A percentile compares a stretch with the other conserved stretches of the same genome.
Evolutionary conservation across 2,113 vertebrate genomes (phyloP).

Genomic region (Coracopsis vasa): DNA sequence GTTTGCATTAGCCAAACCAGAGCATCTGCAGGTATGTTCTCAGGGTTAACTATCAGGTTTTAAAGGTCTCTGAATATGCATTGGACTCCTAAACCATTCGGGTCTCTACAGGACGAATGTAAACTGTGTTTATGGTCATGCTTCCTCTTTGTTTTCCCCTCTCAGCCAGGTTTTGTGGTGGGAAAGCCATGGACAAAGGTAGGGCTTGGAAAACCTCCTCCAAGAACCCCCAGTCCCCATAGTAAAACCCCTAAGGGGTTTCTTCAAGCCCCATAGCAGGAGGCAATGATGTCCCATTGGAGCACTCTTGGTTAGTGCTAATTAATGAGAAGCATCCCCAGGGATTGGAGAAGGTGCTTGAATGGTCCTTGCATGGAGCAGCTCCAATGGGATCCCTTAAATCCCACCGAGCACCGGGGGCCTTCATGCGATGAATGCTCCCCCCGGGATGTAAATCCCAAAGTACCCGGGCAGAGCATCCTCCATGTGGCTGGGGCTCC

Average conservation of each 20-base stretch:
- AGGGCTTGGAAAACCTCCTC: not conserved
- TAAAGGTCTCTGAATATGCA: not conserved
- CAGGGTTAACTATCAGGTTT: conserved; percentile 47
- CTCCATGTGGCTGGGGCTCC: not conserved
- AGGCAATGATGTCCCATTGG: rapidly evolving
- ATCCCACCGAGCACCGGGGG: not conserved
- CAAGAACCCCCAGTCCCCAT: rapidly evolving
- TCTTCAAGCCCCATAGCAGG: not conserved
- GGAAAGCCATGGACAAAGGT: not conserved
- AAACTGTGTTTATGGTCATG: not conserved
- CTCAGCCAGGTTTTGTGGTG: not conserved
- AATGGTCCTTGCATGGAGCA: rapidly evolving
- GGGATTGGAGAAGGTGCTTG: not conserved
- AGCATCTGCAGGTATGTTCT: conserved; percentile 38
- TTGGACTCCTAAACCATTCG: not conserved
- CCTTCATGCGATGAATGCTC: not conserved
- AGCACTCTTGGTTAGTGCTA: not conserved
- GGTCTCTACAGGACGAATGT: not conserved
- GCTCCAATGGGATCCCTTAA: not conserved
- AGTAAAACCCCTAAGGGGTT: not conserved
- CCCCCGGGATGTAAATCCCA: not conserved
- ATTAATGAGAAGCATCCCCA: not conserved
- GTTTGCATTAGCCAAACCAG: conserved; percentile 4
- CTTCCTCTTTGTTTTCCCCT: not conserved
- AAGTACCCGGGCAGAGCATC: not conserved